Percentiles rank a stretch among this genome's conserved stretches.
Evolutionary conservation across 2,797 vertebrate genomes (phyloP).

Genomic region (Sebastes cheni): DNA sequence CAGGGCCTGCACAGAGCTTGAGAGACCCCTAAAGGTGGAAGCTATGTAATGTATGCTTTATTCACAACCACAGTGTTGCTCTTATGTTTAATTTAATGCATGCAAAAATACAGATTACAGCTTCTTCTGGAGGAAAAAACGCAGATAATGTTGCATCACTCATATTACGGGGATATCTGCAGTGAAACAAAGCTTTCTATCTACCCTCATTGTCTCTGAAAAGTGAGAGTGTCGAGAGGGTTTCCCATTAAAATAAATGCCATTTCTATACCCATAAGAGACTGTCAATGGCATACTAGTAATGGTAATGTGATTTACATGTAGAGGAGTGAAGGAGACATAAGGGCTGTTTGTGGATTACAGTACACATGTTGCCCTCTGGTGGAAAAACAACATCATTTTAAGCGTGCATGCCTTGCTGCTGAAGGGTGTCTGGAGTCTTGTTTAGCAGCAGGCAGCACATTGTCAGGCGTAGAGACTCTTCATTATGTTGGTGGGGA

Average conservation of each 20-base stretch:
- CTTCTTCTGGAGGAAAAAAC: neutral
- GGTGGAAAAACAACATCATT: constrained; percentile 64
- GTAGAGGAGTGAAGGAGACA: neutral
- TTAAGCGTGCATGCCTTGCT: neutral
- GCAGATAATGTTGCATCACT: neutral
- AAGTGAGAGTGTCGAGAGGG: neutral
- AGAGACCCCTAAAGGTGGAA: constrained; percentile 79
- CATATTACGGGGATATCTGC: neutral
- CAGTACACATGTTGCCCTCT: constrained; percentile 74
- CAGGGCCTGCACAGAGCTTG: constrained; percentile 57
- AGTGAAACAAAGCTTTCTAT: neutral
- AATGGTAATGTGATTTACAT: constrained; percentile 29
- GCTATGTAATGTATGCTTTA: constrained; percentile 29
- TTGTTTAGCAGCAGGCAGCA: constrained; percentile 36
- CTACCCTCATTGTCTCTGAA: neutral
- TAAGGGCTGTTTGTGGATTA: constrained; percentile 35
- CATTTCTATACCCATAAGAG: constrained; percentile 3
- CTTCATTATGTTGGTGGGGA: constrained; percentile 36
- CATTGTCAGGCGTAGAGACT: constrained; percentile 10
- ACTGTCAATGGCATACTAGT: neutral
- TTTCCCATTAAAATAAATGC: neutral
- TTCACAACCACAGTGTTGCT: neutral
- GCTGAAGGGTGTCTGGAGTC: constrained; percentile 47
- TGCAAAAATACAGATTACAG: neutral
- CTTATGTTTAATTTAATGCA: neutral